A percentile compares a stretch with the other conserved stretches of the same genome.
Evolutionary conservation across 2,113 vertebrate genomes (phyloP).

Genomic region (Dinomys branickii): DNA sequence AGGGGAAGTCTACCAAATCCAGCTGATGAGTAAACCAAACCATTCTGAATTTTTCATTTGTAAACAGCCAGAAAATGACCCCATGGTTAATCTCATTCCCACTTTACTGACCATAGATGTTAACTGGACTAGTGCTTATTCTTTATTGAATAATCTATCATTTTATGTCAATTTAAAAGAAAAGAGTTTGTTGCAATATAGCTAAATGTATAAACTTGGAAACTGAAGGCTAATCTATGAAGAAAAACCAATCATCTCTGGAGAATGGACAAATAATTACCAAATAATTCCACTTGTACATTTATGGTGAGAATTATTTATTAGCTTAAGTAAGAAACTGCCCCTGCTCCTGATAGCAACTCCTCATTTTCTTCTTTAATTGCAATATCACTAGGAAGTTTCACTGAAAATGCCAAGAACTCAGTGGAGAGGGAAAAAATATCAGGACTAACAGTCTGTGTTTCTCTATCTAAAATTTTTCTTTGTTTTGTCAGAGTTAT

Average conservation of each 20-base stretch:
- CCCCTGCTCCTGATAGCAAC: neutral
- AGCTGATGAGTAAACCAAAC: neutral
- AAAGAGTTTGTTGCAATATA: neutral
- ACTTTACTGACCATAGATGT: neutral
- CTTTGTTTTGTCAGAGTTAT: neutral
- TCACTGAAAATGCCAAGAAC: neutral
- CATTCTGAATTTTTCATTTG: constrained; percentile 25
- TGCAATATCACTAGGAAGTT: neutral
- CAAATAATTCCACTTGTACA: neutral
- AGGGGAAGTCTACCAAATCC: neutral
- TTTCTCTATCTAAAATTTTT: neutral
- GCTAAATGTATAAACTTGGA: neutral
- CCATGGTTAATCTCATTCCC: neutral
- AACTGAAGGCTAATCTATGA: constrained; percentile 2
- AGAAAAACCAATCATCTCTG: neutral
- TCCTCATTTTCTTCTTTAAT: neutral
- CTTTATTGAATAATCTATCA: neutral
- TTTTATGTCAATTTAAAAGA: constrained; percentile 6
- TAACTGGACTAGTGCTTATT: neutral
- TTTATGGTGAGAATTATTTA: neutral
- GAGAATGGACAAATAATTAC: neutral
- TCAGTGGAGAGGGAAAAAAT: neutral
- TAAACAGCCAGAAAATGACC: neutral
- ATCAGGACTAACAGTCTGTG: neutral
- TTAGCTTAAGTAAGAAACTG: neutral